These are phyloP conservation scores for Drosophila biarmipes DNA, from an alignment of 1,140 invertebrate genomes.

Conservation along the genomic window DNA sequence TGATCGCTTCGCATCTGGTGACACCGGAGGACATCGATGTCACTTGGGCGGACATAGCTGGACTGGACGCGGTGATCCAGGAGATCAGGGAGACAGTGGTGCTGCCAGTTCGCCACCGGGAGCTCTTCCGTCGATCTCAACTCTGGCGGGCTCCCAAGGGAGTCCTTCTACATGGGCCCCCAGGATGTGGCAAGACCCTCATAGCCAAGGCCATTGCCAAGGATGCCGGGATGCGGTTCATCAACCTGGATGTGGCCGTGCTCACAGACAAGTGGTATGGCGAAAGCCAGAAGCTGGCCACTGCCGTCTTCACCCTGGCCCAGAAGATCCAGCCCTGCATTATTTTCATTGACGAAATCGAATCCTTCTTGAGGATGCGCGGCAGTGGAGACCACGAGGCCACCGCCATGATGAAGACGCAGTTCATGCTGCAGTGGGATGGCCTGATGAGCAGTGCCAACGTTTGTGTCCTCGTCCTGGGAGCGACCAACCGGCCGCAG, in stretches of 20 bases:
- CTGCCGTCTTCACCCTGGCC: conserved; percentile 97
- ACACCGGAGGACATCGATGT: conserved; percentile 94
- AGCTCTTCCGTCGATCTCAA: conserved; percentile 92
- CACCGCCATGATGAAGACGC: conserved; percentile 99
- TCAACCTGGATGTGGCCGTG: conserved; percentile 96
- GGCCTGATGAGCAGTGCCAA: conserved; percentile 92
- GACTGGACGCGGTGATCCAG: conserved; percentile 93
- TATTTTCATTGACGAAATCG: conserved; percentile 99
- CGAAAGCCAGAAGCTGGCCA: conserved; percentile 97
- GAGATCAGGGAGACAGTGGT: conserved; percentile 97
- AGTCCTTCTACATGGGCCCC: conserved; percentile 93
- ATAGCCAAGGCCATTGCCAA: conserved; percentile 97
- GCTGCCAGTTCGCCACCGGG: conserved; percentile 93
- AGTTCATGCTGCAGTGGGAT: conserved; percentile 95
- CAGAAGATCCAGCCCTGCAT: conserved; percentile 96
- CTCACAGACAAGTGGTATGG: conserved; percentile 99
- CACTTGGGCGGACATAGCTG: conserved; percentile 96
- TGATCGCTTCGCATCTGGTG: conserved; percentile 96
- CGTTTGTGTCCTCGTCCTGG: conserved; percentile 86
- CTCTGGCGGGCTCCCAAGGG: conserved; percentile 97
- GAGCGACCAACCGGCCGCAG: conserved; percentile 96
- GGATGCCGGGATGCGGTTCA: conserved; percentile 96
- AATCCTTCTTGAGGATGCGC: conserved; percentile 96
- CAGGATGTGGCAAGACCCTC: conserved; percentile 98
- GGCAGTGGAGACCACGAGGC: conserved; percentile 97